Percentiles rank a stretch among this genome's conserved stretches.
Evolutionary conservation across 1,140 invertebrate genomes (phyloP).

Genomic region (Daktulosphaira vitifoliae): DNA sequence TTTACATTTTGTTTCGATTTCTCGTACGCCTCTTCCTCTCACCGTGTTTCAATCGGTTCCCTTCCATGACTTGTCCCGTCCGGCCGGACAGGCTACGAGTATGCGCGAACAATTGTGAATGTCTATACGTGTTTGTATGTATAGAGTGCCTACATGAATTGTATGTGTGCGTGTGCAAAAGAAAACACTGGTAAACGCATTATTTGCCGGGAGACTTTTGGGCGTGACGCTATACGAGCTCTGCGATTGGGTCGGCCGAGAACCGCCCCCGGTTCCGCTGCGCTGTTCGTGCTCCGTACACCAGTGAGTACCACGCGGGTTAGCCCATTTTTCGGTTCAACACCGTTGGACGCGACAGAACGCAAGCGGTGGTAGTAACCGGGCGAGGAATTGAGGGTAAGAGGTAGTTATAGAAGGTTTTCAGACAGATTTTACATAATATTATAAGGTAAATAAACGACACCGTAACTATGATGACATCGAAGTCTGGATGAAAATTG

Average conservation of each 20-base stretch:
- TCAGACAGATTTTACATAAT: too few species aligned
- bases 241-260: background rate
- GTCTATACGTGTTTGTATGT: background rate
- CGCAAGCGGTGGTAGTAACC: too few species aligned
- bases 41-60: background rate
- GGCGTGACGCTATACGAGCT: conserved; percentile 9
- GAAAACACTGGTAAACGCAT: conserved; percentile 20
- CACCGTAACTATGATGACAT: too few species aligned
- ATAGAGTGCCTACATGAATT: background rate
- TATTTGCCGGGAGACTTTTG: background rate
- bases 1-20: background rate
- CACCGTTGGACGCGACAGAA: too few species aligned
- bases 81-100: too few species aligned
- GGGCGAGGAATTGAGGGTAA: too few species aligned
- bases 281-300: background rate
- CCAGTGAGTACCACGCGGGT: too few species aligned
- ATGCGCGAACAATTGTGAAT: background rate
- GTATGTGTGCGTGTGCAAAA: background rate
- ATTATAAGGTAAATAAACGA: too few species aligned
- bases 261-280: background rate
- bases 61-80: background rate
- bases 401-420: too few species aligned
- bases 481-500: too few species aligned
- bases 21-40: background rate
- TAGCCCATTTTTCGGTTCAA: too few species aligned